A percentile compares a stretch with the other conserved stretches of the same genome.
phyloP scores from a whole-genome alignment of 2,888 invertebrate species.

The Pediacus dermestoides region DNA sequence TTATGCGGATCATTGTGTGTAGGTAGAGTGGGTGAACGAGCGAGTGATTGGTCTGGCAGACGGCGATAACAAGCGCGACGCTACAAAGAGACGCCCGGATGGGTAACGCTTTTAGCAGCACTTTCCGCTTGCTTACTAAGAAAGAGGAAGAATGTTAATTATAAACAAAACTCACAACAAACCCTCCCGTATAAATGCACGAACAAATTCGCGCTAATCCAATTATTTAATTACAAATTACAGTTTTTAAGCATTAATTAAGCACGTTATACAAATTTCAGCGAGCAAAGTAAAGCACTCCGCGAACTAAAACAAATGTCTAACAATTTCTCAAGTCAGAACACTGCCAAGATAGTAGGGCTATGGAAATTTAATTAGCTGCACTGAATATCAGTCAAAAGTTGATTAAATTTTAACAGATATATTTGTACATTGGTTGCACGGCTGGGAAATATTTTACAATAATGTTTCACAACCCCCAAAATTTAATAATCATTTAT shows the following conservation, averaged over 20 bases:
- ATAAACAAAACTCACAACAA: conserved; percentile 27
- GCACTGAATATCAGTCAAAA: conserved; percentile 39
- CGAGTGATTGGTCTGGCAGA: conserved; percentile 34
- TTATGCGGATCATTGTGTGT: conserved; percentile 33
- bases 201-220: conserved; percentile 32
- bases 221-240: conserved; percentile 39
- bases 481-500: too few relatives aligned
- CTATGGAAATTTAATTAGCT: conserved; percentile 42
- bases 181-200: conserved; percentile 25
- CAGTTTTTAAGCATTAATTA: conserved; percentile 41
- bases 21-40: conserved; percentile 28
- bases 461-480: too few relatives aligned
- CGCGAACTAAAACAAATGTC: conserved; percentile 37
- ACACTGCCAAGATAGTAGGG: conserved; percentile 19
- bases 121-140: neutral
- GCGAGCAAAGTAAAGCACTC: conserved; percentile 29
- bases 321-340: conserved; percentile 37
- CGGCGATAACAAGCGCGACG: conserved; percentile 33
- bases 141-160: conserved; percentile 25
- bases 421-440: conserved; percentile 37
- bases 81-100: conserved; percentile 26
- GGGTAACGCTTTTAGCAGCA: conserved; percentile 8
- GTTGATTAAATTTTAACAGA: conserved; percentile 41
- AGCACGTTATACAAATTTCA: conserved; percentile 36
- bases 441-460: too few relatives aligned